Evolutionary conservation across 2,113 vertebrate species (phyloP).

Genomic region (Vanacampus margaritifer): DNA sequence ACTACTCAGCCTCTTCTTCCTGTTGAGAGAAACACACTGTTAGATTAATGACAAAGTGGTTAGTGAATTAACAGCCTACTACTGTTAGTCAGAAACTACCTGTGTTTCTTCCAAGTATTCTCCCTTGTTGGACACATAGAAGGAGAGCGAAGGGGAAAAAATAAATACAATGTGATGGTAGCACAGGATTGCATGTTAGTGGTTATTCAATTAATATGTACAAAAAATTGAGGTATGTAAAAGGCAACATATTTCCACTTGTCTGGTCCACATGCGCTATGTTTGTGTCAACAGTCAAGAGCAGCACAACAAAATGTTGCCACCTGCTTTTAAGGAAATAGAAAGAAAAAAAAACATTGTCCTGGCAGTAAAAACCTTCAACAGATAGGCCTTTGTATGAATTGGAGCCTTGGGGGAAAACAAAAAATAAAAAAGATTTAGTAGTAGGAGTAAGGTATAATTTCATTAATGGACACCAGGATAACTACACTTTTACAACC

Average conservation of each 20-base stretch:
- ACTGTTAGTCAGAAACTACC: constrained; percentile 24
- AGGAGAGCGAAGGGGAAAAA: constrained; percentile 7
- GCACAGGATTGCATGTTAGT: not conserved
- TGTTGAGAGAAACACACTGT: constrained; percentile 29
- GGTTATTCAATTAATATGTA: not conserved
- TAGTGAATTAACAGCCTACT: not conserved
- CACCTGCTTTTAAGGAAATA: constrained; percentile 23
- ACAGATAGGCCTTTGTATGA: not conserved
- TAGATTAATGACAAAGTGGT: not conserved
- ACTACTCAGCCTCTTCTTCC: constrained; percentile 66
- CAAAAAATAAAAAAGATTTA: no score
- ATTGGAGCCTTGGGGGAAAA: not conserved
- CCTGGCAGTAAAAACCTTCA: constrained; percentile 1
- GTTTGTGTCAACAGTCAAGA: constrained; percentile 8
- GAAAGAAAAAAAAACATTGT: constrained; percentile 14
- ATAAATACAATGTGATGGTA: not conserved
- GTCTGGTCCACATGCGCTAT: not conserved
- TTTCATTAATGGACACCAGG: no score
- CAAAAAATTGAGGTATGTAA: not conserved
- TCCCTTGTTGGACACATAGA: constrained; percentile 30
- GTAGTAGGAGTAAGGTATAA: no score
- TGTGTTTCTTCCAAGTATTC: constrained; percentile 51
- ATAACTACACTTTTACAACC: no score
- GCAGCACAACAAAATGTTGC: constrained; percentile 6
- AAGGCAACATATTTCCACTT: not conserved